A percentile compares a stretch with the other conserved stretches of the same genome.
These are phyloP conservation scores for Pseudomugil gertrudae DNA, from an alignment of 2,797 vertebrate species.

Conservation along the genomic window DNA sequence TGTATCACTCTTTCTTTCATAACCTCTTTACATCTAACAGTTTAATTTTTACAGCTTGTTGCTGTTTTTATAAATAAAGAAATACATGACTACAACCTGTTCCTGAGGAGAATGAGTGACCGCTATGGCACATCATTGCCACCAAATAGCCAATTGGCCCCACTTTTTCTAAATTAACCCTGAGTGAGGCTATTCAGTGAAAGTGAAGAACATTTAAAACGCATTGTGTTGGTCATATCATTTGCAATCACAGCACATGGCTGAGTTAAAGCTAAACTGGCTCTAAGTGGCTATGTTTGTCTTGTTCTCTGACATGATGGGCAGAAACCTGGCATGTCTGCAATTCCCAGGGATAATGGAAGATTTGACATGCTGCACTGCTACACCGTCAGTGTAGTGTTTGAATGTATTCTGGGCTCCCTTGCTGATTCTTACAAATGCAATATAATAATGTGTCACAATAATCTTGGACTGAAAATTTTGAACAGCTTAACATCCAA, in stretches of 20 bases:
- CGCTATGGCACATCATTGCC: conserved; percentile 54
- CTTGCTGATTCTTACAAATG: conserved; percentile 36
- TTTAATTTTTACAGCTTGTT: conserved; percentile 45
- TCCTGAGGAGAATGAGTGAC: conserved; percentile 51
- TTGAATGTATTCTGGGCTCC: conserved; percentile 32
- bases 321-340: conserved; percentile 50
- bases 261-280: conserved; percentile 67
- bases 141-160: conserved; percentile 69
- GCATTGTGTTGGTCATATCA: conserved; percentile 65
- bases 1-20: conserved; percentile 37
- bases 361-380: conserved; percentile 69
- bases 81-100: conserved; percentile 46
- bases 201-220: conserved; percentile 69
- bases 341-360: conserved; percentile 67
- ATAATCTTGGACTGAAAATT: conserved; percentile 58
- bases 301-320: conserved; percentile 52
- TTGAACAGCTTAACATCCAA: conserved; percentile 43
- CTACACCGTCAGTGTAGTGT: conserved; percentile 53
- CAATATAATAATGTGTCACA: conserved; percentile 58
- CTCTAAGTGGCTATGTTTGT: conserved; percentile 61
- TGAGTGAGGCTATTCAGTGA: conserved; percentile 60
- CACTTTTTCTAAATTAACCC: conserved; percentile 65
- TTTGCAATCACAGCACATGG: conserved; percentile 65
- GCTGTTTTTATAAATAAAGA: conserved; percentile 43
- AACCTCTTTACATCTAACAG: conserved; percentile 11